Percentiles rank a stretch among this genome's conserved stretches.
phyloP scores from a whole-genome alignment of 2,797 vertebrate species.

The Avahi laniger region DNA sequence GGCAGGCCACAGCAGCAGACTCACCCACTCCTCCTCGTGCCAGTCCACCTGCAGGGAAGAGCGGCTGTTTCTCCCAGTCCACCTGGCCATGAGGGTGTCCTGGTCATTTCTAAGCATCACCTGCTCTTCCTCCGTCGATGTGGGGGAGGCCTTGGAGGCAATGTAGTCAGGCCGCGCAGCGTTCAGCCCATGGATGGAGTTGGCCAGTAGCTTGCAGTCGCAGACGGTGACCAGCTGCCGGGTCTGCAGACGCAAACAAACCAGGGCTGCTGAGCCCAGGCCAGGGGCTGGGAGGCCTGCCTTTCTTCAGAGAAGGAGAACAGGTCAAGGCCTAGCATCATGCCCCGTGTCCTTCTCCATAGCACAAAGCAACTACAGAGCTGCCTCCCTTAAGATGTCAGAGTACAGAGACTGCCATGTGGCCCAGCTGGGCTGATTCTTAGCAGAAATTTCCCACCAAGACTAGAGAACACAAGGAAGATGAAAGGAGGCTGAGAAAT shows the following conservation, averaged over 20 bases:
- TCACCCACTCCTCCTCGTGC: conserved; percentile 98
- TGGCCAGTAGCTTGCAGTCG: conserved; percentile 96
- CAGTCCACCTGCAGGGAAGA: conserved; percentile 94
- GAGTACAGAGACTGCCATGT: not conserved
- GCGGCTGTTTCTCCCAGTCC: conserved; percentile 93
- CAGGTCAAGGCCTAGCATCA: not conserved
- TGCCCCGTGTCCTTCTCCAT: not conserved
- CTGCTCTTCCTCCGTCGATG: conserved; percentile 93
- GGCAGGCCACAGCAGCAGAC: conserved; percentile 57
- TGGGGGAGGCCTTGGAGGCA: conserved; percentile 95
- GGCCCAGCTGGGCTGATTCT: not conserved
- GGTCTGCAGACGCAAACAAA: conserved; percentile 85
- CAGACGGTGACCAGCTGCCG: conserved; percentile 96
- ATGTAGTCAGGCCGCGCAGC: conserved; percentile 97
- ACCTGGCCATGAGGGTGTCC: conserved; percentile 95
- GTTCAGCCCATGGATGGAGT: conserved; percentile 95
- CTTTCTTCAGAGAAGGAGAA: not conserved
- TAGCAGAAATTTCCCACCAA: not conserved
- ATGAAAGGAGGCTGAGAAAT: not conserved
- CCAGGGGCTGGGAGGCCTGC: not conserved
- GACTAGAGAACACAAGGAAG: not conserved
- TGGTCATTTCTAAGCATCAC: conserved; percentile 98
- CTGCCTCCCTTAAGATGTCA: not conserved
- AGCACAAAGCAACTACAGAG: not conserved
- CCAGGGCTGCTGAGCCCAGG: not conserved